These are phyloP conservation scores for Hystrix cristata DNA, from an alignment of 2,113 vertebrate species.

Conservation along the genomic window DNA sequence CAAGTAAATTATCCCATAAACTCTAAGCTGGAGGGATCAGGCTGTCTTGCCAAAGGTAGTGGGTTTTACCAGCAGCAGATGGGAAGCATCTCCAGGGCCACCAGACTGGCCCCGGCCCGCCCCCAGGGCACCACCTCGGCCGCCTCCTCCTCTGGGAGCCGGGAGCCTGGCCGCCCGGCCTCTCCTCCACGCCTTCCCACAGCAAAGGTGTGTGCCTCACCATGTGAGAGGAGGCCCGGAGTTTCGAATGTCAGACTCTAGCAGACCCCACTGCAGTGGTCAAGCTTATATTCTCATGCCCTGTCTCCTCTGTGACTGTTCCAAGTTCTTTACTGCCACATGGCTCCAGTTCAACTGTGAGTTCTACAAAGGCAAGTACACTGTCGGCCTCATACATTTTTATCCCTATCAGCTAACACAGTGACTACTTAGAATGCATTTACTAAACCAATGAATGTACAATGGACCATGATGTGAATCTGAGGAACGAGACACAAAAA, in stretches of 20 bases:
- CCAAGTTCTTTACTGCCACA: not conserved
- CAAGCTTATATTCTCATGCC: not conserved
- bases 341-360: not conserved
- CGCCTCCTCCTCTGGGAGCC: not conserved
- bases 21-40: conserved; percentile 28
- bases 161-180: not conserved
- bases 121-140: not conserved
- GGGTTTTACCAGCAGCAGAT: not conserved
- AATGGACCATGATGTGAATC: not conserved
- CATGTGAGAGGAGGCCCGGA: not conserved
- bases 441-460: not conserved
- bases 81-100: not conserved
- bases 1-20: conserved; percentile 38
- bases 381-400: not conserved
- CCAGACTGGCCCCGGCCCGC: not conserved
- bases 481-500: not conserved
- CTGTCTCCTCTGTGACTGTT: not conserved
- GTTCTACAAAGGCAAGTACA: not conserved
- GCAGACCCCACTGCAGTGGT: not conserved
- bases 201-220: not conserved
- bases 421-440: not conserved
- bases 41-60: conserved; percentile 24
- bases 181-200: not conserved
- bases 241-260: not conserved
- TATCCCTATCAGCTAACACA: not conserved